Evolutionary conservation across 1,140 invertebrate species (phyloP), one percentile per base, ranked within the genome.

Genomic region (Protaetia brevitarsis): DNA sequence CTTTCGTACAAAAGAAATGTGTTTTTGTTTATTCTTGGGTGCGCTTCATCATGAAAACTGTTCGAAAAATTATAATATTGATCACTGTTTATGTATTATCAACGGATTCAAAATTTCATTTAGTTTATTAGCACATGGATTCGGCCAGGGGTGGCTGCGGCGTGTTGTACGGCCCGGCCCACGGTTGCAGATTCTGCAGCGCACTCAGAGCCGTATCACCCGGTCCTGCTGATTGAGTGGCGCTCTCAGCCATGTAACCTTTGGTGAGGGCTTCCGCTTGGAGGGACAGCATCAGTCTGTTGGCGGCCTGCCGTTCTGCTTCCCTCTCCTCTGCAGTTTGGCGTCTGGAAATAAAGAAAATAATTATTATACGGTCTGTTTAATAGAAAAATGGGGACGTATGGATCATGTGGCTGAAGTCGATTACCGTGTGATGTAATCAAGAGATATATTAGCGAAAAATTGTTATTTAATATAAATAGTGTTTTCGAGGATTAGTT

Each of bases 271-370:
- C 94, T 81, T 97, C 95, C 0, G 95, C 93, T 82, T 98, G 95
- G 7, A 98, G 84, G 0, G 93, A 96, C 69, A 98, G 84, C 93
- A 98, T 97, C 71, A 98, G 83, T 41, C 95, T 85, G 79, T 96
- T 97, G 16, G 96, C 95, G 0, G 96, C 96, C 82, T 99, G 96
- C 61, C 96, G 83, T 78, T 98, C 96, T 0, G 96, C 95, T 82
- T 98, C 96, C 1, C 95, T 83, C 77, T 99, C 96, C 80, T 99
- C 96, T 0, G 96, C 95, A 7, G 96, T 98, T 82, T 98, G 96
- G 65, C 96, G 86, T 82, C 96, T 98, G 86, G 41, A 85, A 88
- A 80, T 77, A 72, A 69, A 67, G 71, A 57, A 71, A 65, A 37
- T 34, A 65, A 3, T 3, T 8, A 37, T 4, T 37, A 3, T n/a